Conservation (phyloP, 2,888 invertebrate genomes). For the Blomia tropicalis region DNA sequence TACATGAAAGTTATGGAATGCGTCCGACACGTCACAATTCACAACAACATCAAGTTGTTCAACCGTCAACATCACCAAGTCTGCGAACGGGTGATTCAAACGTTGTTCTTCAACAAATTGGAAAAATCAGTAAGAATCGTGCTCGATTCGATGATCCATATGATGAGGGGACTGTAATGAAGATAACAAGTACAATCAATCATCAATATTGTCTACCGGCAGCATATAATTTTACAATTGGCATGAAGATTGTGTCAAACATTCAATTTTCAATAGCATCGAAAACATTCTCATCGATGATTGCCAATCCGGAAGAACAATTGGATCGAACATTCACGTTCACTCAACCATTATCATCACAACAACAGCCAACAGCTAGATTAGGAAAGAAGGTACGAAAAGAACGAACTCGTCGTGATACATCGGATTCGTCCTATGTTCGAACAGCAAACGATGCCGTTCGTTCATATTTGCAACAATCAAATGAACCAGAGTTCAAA, state of each 20-base stretch:
- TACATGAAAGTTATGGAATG: no score
- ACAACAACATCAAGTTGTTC: background rate
- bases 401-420: background rate
- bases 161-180: background rate
- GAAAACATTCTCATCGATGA: background rate
- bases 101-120: background rate
- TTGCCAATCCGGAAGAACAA: background rate
- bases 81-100: background rate
- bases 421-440: background rate
- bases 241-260: background rate
- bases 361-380: background rate
- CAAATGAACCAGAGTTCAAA: background rate
- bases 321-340: background rate
- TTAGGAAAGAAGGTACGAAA: background rate
- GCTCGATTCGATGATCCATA: background rate
- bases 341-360: background rate
- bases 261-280: background rate
- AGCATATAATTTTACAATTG: conserved; percentile 23
- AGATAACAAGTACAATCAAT: no score
- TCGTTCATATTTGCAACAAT: background rate
- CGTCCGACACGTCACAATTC: background rate
- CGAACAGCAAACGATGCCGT: background rate
- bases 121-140: background rate
- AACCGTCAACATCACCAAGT: background rate
- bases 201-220: conserved; percentile 17